These are phyloP conservation scores for Carassius carassius DNA, from an alignment of 2,113 vertebrate genomes.

Conservation along the genomic window DNA sequence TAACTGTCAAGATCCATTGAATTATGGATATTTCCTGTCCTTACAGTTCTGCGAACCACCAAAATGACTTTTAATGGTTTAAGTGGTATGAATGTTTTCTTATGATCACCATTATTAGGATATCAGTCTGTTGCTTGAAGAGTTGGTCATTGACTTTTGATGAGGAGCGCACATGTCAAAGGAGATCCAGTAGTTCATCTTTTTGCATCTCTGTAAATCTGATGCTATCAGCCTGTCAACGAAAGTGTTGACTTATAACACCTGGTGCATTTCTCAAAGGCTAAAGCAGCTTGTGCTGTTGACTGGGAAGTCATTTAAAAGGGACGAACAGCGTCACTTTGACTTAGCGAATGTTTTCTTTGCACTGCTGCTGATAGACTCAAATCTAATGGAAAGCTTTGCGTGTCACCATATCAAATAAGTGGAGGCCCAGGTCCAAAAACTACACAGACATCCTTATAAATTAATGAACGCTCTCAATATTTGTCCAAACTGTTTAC, in stretches of 20 bases:
- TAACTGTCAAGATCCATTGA: slow-evolving; percentile 79
- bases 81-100: slow-evolving; percentile 79
- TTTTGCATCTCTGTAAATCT: slow-evolving; percentile 87
- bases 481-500: slow-evolving; percentile 46
- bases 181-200: slow-evolving; percentile 78
- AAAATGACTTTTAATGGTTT: slow-evolving; percentile 81
- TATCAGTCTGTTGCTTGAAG: slow-evolving; percentile 77
- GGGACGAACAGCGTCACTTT: slow-evolving; percentile 52
- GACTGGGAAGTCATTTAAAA: slow-evolving; percentile 88
- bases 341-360: slow-evolving; percentile 33
- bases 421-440: slow-evolving; percentile 19
- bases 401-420: slow-evolving; percentile 38
- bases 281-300: slow-evolving; percentile 82
- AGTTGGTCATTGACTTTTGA: slow-evolving; percentile 79
- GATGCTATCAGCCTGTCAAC: slow-evolving; percentile 89
- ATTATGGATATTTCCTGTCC: slow-evolving; percentile 85
- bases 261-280: slow-evolving; percentile 87
- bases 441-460: slow-evolving; percentile 37
- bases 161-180: slow-evolving; percentile 71
- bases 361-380: background rate
- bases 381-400: slow-evolving; percentile 47
- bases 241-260: slow-evolving; percentile 80
- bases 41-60: slow-evolving; percentile 76
- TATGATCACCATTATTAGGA: slow-evolving; percentile 70
- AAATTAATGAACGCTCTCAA: slow-evolving; percentile 48